Base-by-base conservation (phyloP, 2,888 invertebrate genomes). In the Dione juno region DNA sequence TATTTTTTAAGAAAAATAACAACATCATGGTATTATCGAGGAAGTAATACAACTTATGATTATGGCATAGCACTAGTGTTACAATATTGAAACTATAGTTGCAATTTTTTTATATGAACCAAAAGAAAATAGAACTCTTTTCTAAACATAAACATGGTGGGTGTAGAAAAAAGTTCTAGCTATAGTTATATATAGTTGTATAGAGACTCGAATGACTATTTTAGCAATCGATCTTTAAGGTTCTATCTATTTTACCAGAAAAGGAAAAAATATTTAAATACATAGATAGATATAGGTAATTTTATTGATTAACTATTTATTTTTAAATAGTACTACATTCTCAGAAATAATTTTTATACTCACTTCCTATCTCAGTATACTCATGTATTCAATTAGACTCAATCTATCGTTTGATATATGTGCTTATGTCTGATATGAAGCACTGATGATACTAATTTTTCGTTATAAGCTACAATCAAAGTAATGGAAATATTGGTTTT, bases 341-440 rank as follows among this genome's bases (percentile, higher is more conserved):
- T 0, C 1, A 50, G 19, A 50, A 52, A 52, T 1, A 28, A 13
- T 35, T 28, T 48, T 48, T 14, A 28, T n/a, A 37, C 66, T 11
- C 41, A 53, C 53, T 11, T 16, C 41, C 19, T 53, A 53, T n/a
- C 9, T 57, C 37, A n/a, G 43, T 61, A 66, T 72, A 65, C 70
- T 1, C 67, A 67, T 40, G 53, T 70, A 61, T 50, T 64, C 52
- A 68, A 59, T 67, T 70, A 67, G 52, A 45, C 35, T 1, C n/a
- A 59, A 68, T 52, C 61, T 61, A 68, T 68, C 48, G 57, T 58
- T 59, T 52, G 50, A 43, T 67, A 53, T 61, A 53, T n/a, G n/a
- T n/a, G n/a, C n/a, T n/a, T n/a, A 65, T 53, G 53, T 11, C 53
- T 53, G 53, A 66, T 66, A 41, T 66, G 53, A 53, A 21, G 28